Evolutionary conservation across 2,888 invertebrate genomes (phyloP).

Genomic region (Aphidoletes aphidimyza): DNA sequence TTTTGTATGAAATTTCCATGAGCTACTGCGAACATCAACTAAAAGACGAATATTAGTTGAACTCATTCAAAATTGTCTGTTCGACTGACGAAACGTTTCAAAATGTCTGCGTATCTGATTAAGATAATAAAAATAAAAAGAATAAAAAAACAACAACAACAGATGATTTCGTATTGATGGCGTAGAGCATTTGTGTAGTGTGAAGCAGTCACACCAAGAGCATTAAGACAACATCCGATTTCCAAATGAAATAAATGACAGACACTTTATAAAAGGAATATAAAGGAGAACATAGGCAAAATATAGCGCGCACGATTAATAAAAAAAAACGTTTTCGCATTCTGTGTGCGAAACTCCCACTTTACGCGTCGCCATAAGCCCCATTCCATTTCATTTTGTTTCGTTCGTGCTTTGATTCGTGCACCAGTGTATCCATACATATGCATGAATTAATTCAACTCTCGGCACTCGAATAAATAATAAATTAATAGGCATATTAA

Average conservation of each 20-base stretch:
- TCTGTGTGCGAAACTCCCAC: conserved; percentile 2
- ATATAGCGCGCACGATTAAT: conserved; percentile 11
- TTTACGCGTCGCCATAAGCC: background rate
- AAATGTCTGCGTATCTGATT: conserved; percentile 38
- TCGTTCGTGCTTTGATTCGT: too few species aligned
- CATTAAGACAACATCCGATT: background rate
- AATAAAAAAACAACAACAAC: too few species aligned
- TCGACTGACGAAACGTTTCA: background rate
- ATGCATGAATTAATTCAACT: conserved; percentile 40
- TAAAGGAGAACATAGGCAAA: background rate
- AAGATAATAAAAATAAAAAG: conserved; percentile 47
- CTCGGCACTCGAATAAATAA: conserved; percentile 47
- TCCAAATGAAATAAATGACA: conserved; percentile 14
- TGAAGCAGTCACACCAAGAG: background rate
- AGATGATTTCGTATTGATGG: background rate
- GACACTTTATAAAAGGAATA: background rate
- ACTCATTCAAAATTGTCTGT: background rate
- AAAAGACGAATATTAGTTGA: background rate
- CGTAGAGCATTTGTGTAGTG: conserved; percentile 5
- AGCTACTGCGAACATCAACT: conserved; percentile 32
- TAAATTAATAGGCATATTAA: conserved; percentile 50
- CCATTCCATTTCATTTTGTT: background rate
- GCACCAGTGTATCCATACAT: background rate
- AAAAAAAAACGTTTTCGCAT: background rate
- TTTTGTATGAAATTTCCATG: conserved; percentile 1